phyloP scores from a whole-genome alignment of 2,888 invertebrate genomes.

The Octodonta nipae region DNA sequence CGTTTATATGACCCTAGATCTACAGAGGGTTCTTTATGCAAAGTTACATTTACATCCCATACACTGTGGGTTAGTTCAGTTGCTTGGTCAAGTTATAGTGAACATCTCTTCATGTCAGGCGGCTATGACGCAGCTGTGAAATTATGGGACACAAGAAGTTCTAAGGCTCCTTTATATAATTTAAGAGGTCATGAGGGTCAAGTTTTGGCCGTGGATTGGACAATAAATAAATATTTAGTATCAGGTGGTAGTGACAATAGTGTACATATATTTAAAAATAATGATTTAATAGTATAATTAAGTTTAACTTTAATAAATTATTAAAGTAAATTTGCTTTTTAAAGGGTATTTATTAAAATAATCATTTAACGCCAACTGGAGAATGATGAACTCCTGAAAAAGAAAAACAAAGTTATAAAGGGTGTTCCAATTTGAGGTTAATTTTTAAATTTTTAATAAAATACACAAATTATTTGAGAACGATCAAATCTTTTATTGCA shows the following conservation, averaged over 20 bases:
- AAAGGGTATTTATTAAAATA: not conserved
- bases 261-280: constrained; percentile 67
- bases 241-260: constrained; percentile 91
- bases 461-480: too few species aligned
- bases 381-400: constrained; percentile 32
- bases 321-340: not conserved
- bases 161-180: constrained; percentile 83
- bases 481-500: too few species aligned
- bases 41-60: constrained; percentile 78
- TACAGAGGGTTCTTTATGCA: constrained; percentile 74
- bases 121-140: constrained; percentile 84
- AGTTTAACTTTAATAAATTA: not conserved
- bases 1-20: constrained; percentile 85
- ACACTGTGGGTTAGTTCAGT: constrained; percentile 85
- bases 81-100: constrained; percentile 71
- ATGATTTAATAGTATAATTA: too few species aligned
- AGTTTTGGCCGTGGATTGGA: constrained; percentile 88
- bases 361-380: constrained; percentile 31
- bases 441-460: too few species aligned
- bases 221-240: constrained; percentile 67
- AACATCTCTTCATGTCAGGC: constrained; percentile 80
- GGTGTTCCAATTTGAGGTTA: too few species aligned
- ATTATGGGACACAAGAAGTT: constrained; percentile 90
- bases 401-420: constrained; percentile 5
- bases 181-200: constrained; percentile 88